These are phyloP conservation scores for Passer montanus DNA, from an alignment of 2,113 vertebrate species.

Conservation along the genomic window DNA sequence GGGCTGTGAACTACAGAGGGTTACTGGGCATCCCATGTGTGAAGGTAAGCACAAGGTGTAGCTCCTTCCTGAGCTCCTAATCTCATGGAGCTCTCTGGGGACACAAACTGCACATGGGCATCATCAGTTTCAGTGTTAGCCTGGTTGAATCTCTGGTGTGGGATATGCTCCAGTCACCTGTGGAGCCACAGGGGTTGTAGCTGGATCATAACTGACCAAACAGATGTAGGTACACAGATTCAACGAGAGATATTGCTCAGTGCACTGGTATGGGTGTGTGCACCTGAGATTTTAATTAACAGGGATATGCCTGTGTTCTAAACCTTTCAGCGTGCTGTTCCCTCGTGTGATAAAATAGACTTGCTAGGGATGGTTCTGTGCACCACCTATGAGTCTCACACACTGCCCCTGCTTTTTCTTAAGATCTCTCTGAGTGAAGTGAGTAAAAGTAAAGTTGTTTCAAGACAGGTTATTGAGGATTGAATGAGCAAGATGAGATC, in stretches of 20 bases:
- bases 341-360: neutral
- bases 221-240: neutral
- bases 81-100: fast-evolving
- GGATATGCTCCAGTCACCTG: fast-evolving
- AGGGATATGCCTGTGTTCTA: neutral
- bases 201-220: neutral
- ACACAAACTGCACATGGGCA: fast-evolving
- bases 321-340: neutral
- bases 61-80: neutral
- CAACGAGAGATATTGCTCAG: neutral
- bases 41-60: neutral
- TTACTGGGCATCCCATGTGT: neutral
- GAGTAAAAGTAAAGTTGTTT: neutral
- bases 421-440: neutral
- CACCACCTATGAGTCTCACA: neutral
- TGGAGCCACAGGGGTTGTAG: neutral
- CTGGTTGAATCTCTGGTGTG: fast-evolving
- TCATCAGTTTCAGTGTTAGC: neutral
- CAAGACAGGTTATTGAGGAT: neutral
- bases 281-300: fast-evolving
- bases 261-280: neutral
- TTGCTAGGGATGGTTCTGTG: neutral
- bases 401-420: neutral
- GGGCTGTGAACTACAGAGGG: neutral
- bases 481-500: neutral